Conservation (phyloP, 2,113 vertebrate species). For the Conger conger region DNA sequence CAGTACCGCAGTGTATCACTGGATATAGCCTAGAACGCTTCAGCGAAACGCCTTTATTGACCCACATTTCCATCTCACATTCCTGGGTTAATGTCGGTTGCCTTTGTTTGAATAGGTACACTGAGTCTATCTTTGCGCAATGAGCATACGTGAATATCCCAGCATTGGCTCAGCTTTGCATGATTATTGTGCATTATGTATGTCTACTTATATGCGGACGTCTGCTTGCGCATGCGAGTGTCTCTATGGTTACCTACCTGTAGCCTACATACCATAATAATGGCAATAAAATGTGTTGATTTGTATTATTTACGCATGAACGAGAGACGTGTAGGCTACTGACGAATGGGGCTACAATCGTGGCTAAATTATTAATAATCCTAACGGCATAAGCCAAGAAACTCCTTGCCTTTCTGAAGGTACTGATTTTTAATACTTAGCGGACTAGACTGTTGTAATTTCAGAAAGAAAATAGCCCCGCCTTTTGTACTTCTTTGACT, state of each 20-base stretch:
- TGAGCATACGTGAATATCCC: neutral
- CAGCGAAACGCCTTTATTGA: neutral
- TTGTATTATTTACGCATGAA: neutral
- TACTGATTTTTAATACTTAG: neutral
- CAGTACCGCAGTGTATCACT: slow-evolving; percentile 1
- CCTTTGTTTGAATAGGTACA: slow-evolving; percentile 43
- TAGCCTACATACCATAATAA: neutral
- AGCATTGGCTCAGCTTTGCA: neutral
- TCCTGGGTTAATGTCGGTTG: neutral
- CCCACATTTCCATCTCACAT: neutral
- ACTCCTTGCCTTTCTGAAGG: neutral
- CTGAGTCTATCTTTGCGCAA: slow-evolving; percentile 28
- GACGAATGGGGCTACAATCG: neutral
- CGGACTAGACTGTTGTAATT: neutral
- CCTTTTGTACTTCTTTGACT: neutral
- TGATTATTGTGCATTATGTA: neutral
- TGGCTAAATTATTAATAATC: neutral
- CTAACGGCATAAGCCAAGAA: neutral
- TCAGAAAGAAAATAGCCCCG: neutral
- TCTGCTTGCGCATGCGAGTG: neutral
- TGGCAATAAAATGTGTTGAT: neutral
- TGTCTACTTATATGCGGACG: neutral
- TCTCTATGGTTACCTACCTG: neutral
- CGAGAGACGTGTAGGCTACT: neutral
- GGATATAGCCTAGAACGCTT: too few species aligned